A percentile compares a stretch with the other conserved stretches of the same genome.
phyloP scores from a whole-genome alignment of 2,888 invertebrate species.

The Endotricha flammealis region DNA sequence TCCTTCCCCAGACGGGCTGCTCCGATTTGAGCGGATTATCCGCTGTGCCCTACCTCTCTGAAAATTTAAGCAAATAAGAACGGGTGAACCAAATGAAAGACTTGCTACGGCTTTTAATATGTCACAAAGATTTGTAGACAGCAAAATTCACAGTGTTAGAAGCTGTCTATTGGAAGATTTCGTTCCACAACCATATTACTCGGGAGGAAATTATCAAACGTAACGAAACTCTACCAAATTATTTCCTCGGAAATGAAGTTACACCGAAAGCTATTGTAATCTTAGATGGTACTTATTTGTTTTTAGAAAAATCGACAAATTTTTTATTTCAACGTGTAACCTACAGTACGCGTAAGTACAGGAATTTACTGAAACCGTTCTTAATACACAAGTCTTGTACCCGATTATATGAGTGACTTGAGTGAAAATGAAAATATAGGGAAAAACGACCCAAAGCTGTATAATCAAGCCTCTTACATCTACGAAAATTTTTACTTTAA shows the following conservation, averaged over 20 bases:
- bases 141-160: conserved; percentile 2
- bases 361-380: not conserved
- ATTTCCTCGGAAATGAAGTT: not conserved
- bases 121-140: not conserved
- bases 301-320: not conserved
- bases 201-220: conserved; percentile 2
- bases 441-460: no score
- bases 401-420: no score
- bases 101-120: conserved; percentile 1
- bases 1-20: no score
- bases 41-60: no score
- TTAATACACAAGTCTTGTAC: no score
- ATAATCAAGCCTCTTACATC: no score
- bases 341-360: not conserved
- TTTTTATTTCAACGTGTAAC: conserved; percentile 1
- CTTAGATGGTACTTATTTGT: not conserved
- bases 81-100: conserved; percentile 5
- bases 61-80: conserved; percentile 7
- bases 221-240: not conserved
- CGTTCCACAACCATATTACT: not conserved
- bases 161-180: conserved; percentile 1
- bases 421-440: no score
- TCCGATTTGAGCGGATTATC: no score
- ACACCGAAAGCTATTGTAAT: conserved; percentile 1
- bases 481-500: no score